These are phyloP conservation scores for Crenichthys baileyi DNA, from an alignment of 2,797 vertebrate species.

Conservation along the genomic window DNA sequence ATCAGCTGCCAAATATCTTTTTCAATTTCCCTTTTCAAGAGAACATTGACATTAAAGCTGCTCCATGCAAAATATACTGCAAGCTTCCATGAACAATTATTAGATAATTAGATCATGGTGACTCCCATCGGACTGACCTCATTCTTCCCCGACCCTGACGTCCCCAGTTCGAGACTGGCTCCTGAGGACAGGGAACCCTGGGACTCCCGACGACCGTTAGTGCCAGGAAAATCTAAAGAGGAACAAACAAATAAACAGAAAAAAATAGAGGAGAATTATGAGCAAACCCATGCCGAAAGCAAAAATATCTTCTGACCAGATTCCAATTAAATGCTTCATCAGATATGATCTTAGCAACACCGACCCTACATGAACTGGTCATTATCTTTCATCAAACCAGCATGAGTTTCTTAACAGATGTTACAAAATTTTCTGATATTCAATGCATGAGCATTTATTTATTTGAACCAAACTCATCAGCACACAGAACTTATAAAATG, in stretches of 20 bases:
- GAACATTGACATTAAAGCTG: background rate
- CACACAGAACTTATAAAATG: background rate
- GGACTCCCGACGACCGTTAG: slow-evolving; percentile 92
- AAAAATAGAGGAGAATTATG: background rate
- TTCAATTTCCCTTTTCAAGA: background rate
- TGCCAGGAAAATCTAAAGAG: slow-evolving; percentile 83
- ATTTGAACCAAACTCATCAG: background rate
- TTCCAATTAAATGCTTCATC: background rate
- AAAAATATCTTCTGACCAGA: background rate
- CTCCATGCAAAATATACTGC: background rate
- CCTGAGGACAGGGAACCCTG: slow-evolving; percentile 95
- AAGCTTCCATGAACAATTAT: slow-evolving; percentile 1
- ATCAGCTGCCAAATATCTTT: background rate
- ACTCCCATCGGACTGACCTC: slow-evolving; percentile 75
- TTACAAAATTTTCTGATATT: background rate
- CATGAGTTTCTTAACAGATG: background rate
- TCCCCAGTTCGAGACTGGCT: slow-evolving; percentile 93
- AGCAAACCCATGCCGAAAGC: background rate
- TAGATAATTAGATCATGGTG: slow-evolving; percentile 9
- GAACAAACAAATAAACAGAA: background rate
- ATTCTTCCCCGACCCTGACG: slow-evolving; percentile 78
- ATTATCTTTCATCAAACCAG: background rate
- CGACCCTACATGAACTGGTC: background rate
- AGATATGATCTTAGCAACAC: background rate
- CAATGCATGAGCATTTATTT: background rate